Percentiles rank a stretch among this genome's conserved stretches.
phyloP scores from a whole-genome alignment of 2,113 vertebrate genomes.

The Esox niger region DNA sequence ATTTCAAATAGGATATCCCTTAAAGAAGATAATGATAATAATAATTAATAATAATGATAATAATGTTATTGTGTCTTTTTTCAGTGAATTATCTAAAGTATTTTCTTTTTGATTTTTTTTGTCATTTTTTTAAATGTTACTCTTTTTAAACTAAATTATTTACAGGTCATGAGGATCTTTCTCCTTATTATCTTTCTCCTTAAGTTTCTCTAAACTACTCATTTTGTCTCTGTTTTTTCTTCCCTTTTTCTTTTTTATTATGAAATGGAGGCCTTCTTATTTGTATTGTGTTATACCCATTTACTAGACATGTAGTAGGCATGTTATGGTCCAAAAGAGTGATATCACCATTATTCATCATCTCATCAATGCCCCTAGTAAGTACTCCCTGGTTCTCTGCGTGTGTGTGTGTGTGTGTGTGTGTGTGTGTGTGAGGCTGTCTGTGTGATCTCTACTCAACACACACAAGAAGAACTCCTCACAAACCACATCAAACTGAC shows the following conservation, averaged over 20 bases:
- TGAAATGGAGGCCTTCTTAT: constrained; percentile 66
- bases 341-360: constrained; percentile 60
- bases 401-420: too few relatives aligned
- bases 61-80: constrained; percentile 62
- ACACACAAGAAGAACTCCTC: constrained; percentile 58
- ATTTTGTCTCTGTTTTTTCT: background rate
- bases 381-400: constrained; percentile 11
- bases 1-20: constrained; percentile 71
- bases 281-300: constrained; percentile 63
- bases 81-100: constrained; percentile 75
- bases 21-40: constrained; percentile 60
- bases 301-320: constrained; percentile 37
- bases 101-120: constrained; percentile 72
- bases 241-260: constrained; percentile 26
- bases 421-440: too few relatives aligned
- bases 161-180: constrained; percentile 68
- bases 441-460: constrained; percentile 49
- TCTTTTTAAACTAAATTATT: constrained; percentile 75
- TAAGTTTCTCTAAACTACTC: constrained; percentile 58
- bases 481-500: constrained; percentile 52
- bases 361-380: constrained; percentile 44
- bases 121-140: constrained; percentile 69
- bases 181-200: too few relatives aligned
- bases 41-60: constrained; percentile 55
- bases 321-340: constrained; percentile 58